Evolutionary conservation across 2,113 vertebrate species (phyloP).

Genomic region (Nycticryphes semicollaris): DNA sequence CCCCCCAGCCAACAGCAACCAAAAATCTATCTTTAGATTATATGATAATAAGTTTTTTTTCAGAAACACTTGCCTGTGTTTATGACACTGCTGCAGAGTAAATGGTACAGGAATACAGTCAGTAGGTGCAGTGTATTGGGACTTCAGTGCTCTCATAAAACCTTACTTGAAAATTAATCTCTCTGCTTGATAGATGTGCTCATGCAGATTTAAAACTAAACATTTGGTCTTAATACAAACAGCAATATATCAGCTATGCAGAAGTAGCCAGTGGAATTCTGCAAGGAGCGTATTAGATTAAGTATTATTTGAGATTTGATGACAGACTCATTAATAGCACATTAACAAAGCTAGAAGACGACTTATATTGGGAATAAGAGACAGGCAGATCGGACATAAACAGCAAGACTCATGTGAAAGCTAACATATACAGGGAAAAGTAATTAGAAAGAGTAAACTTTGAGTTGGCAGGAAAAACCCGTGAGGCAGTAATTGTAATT

Average conservation of each 20-base stretch:
- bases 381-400: not conserved
- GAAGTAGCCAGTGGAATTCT: not conserved
- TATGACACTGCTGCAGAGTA: not conserved
- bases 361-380: not conserved
- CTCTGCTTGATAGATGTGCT: slow-evolving; percentile 4
- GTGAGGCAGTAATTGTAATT: slow-evolving; percentile 40
- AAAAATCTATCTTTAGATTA: not conserved
- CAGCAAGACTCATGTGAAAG: not conserved
- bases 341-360: not conserved
- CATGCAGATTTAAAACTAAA: slow-evolving; percentile 17
- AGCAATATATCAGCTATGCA: not conserved
- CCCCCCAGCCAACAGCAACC: not conserved
- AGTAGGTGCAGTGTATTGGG: not conserved
- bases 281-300: not conserved
- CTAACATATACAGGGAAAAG: slow-evolving; percentile 1
- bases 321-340: slow-evolving; percentile 27
- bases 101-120: not conserved
- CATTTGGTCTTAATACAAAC: slow-evolving; percentile 19
- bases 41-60: not conserved
- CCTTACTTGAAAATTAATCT: slow-evolving; percentile 35
- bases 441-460: slow-evolving; percentile 53
- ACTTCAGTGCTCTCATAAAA: not conserved
- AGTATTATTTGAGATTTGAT: slow-evolving; percentile 44
- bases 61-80: not conserved
- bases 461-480: slow-evolving; percentile 20